Conservation (phyloP, 1,140 invertebrate species). For the Macrotrachela quadricornifera region DNA sequence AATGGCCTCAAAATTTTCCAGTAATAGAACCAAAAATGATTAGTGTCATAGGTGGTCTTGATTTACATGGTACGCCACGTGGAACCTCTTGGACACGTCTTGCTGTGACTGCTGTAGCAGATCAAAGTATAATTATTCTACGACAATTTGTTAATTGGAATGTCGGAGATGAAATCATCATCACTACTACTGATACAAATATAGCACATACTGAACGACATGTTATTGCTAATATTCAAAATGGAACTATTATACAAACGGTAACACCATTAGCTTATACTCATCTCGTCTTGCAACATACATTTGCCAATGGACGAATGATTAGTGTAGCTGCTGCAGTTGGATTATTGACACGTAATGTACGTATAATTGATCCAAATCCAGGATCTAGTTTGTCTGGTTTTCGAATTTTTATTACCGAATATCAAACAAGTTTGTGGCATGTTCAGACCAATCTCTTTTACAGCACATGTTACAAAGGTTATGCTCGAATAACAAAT, state of each 20-base stretch:
- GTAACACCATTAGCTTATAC: not conserved
- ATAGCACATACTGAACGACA: too few relatives aligned
- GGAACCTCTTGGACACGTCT: slow-evolving; percentile 1
- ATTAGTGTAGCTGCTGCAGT: slow-evolving; percentile 17
- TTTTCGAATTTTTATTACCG: slow-evolving; percentile 17
- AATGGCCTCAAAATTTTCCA: too few relatives aligned
- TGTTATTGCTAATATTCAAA: slow-evolving; percentile 4
- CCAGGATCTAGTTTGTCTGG: slow-evolving; percentile 19
- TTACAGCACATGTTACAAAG: not conserved
- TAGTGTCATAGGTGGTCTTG: slow-evolving; percentile 4
- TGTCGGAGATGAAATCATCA: slow-evolving; percentile 18
- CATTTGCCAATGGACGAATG: not conserved
- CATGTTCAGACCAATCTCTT: too few relatives aligned
- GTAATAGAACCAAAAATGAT: not conserved
- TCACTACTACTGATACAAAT: slow-evolving; percentile 26
- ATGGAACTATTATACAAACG: not conserved
- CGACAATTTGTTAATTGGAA: slow-evolving; percentile 17
- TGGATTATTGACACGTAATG: slow-evolving; percentile 21
- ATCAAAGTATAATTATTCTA: slow-evolving; percentile 12
- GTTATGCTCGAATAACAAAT: slow-evolving; percentile 1
- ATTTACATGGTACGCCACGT: slow-evolving; percentile 3
- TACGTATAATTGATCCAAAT: slow-evolving; percentile 19
- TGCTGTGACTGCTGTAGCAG: slow-evolving; percentile 11
- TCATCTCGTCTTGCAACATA: not conserved
- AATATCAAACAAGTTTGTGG: too few relatives aligned